Base-by-base conservation (phyloP, 1,140 invertebrate genomes). In the Camponotus vicinus region DNA sequence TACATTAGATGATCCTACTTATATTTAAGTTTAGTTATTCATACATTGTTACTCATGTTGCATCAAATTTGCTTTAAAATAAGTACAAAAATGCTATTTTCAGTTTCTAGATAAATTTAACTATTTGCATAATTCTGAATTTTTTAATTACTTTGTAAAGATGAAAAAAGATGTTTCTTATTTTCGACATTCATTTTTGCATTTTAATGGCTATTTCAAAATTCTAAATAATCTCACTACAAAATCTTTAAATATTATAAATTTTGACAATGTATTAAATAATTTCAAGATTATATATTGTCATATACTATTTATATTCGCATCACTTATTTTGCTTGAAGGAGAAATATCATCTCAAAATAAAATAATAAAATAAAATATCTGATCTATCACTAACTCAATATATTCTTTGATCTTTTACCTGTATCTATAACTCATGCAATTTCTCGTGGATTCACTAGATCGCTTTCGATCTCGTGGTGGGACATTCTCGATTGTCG, bases 381-480 rank as follows among this genome's bases (percentile, higher is more conserved):
- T n/a, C 15, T 42, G 42, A 9, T 15, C 15, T 34, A 27, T n/a
- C 52, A 15, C 40, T 7, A 42, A 27, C 7, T 9, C 13, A 11
- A n/a, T 52, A 49, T 49, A 69, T 61, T 59, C 18, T 0, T 9
- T 37, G 3, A 61, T 73, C 52, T n/a, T 59, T 59, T 70, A 32
- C 15, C 42, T 55, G 18, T 27, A 49, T 71, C n/a, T 15, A 13
- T 61, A 59, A 67, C 27, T 5, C 66, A 13, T 32, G 66, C 21
- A 7, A 21, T 34, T 45, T 49, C 69, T 75, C 55, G 1, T 18
- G 18, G 15, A 75, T 83, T 83, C 69, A 61, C n/a, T 45, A 61
- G 40, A 83, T 83, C 40, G 79, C 79, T 83, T n/a, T 63, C 69
- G 69, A 83, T 83, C 32, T 75, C 79, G 79, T 69, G 79, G 79